Conservation (phyloP, 2,888 invertebrate genomes). For the Anoncus sp. region DNA sequence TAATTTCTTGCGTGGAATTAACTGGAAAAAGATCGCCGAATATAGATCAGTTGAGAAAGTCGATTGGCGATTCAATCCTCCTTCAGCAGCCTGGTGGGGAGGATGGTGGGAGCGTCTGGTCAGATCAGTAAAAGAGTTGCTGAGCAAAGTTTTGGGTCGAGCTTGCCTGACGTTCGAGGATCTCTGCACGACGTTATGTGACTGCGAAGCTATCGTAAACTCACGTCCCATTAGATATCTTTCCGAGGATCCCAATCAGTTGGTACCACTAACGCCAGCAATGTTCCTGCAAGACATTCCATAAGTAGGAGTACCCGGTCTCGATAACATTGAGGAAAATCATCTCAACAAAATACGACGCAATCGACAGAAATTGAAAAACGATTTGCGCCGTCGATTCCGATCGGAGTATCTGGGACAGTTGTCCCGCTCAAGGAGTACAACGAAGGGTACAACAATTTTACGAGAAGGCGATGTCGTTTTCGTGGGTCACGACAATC, state of each 20-base stretch:
- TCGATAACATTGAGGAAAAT: constrained; percentile 33
- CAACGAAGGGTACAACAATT: neutral
- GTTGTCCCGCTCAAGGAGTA: neutral
- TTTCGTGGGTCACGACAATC: constrained; percentile 45
- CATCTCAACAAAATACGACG: constrained; percentile 15
- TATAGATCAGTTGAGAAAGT: constrained; percentile 30
- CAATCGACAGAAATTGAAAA: constrained; percentile 30
- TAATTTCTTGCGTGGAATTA: constrained; percentile 33
- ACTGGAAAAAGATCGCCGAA: constrained; percentile 26
- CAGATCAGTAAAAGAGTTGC: constrained; percentile 75
- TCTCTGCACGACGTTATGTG: constrained; percentile 70
- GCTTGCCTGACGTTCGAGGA: constrained; percentile 72
- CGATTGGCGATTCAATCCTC: constrained; percentile 59
- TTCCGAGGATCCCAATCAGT: constrained; percentile 61
- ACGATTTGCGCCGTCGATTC: constrained; percentile 56
- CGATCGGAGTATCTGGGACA: constrained; percentile 60
- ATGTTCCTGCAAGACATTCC: constrained; percentile 63
- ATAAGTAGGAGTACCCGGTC: constrained; percentile 52
- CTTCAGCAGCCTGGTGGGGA: no score
- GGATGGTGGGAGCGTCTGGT: no score
- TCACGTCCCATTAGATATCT: constrained; percentile 76
- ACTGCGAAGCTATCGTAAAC: constrained; percentile 77
- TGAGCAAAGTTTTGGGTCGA: constrained; percentile 77
- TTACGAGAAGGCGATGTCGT: constrained; percentile 42
- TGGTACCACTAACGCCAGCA: constrained; percentile 61